Evolutionary conservation across 2,797 vertebrate species (phyloP).

Genomic region (Tarsius wallacei): DNA sequence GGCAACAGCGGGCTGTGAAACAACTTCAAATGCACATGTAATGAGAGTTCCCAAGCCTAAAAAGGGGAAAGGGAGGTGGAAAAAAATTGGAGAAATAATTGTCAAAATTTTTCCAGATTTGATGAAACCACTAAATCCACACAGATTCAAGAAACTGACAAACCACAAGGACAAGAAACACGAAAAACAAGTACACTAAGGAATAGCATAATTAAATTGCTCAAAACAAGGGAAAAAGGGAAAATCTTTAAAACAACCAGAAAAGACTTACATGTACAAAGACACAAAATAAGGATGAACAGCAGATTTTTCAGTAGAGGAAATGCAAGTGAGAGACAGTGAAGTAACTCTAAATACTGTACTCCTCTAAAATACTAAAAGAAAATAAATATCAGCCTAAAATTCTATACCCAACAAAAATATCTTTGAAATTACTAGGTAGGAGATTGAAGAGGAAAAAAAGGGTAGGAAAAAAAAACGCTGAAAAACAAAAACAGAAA

Average conservation of each 20-base stretch:
- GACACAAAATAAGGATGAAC: neutral
- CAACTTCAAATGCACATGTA: neutral
- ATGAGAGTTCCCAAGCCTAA: neutral
- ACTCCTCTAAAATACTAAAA: neutral
- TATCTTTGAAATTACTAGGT: neutral
- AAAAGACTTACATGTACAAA: neutral
- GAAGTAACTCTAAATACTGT: too few species aligned
- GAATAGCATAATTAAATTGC: neutral
- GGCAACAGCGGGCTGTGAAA: neutral
- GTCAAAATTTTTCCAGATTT: neutral
- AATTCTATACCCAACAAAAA: constrained; percentile 32
- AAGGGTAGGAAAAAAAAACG: neutral
- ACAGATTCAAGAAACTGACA: neutral
- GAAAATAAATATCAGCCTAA: neutral
- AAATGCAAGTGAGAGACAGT: neutral
- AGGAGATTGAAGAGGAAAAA: too few species aligned
- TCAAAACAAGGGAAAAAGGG: neutral
- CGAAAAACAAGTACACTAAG: neutral
- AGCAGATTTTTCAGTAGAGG: neutral
- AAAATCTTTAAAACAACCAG: neutral
- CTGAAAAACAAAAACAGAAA: neutral
- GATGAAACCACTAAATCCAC: neutral
- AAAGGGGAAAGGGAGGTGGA: neutral
- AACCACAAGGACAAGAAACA: neutral
- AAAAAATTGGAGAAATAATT: neutral